phyloP scores from a whole-genome alignment of 2,888 invertebrate genomes.

The Hirtodrosophila confusa region DNA sequence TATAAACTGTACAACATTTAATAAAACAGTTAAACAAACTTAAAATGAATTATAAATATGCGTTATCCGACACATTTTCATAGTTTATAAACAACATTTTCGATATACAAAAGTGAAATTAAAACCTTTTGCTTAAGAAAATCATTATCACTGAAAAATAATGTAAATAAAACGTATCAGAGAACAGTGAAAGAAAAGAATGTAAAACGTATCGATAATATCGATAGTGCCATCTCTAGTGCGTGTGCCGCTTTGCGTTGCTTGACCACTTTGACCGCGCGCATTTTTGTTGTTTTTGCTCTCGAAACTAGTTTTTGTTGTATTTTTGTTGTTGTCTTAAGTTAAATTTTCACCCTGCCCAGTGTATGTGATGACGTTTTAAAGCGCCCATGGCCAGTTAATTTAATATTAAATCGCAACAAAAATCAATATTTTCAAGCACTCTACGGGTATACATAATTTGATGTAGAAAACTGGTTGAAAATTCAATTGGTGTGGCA shows the following conservation, averaged over 20 bases:
- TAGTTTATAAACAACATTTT: too few species aligned
- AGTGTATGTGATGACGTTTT: slow-evolving; percentile 60
- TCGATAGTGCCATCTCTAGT: neutral
- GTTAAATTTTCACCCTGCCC: slow-evolving; percentile 47
- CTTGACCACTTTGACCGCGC: slow-evolving; percentile 80
- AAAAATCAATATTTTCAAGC: slow-evolving; percentile 77
- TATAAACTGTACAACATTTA: too few species aligned
- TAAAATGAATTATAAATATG: too few species aligned
- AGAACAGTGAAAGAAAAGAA: too few species aligned
- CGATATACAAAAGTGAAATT: too few species aligned
- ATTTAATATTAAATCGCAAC: slow-evolving; percentile 49
- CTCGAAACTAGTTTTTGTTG: slow-evolving; percentile 62
- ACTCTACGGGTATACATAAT: slow-evolving; percentile 60
- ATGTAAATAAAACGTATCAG: too few species aligned
- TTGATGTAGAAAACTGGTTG: slow-evolving; percentile 49
- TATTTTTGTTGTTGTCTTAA: slow-evolving; percentile 20
- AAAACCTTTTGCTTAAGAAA: too few species aligned
- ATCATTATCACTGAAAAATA: too few species aligned
- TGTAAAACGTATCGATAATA: too few species aligned
- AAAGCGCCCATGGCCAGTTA: slow-evolving; percentile 42
- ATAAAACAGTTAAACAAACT: too few species aligned
- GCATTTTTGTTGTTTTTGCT: slow-evolving; percentile 62
- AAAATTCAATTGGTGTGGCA: slow-evolving; percentile 53
- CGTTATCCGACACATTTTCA: too few species aligned
- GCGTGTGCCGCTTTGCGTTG: slow-evolving; percentile 67